Evolutionary conservation across 2,113 vertebrate species (phyloP).

Genomic region (Amazona vittata): DNA sequence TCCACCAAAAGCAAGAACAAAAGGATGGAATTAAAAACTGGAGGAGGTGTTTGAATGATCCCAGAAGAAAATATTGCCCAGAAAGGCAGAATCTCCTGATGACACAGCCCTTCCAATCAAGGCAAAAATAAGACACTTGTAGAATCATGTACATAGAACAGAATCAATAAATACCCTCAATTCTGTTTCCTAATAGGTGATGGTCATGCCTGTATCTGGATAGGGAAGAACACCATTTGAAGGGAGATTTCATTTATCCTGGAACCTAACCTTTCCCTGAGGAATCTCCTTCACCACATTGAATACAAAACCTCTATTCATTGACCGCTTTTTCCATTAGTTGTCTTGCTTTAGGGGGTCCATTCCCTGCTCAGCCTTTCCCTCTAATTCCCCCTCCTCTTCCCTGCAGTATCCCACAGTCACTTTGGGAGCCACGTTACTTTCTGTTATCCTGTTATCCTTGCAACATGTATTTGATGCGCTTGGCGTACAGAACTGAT

Average conservation of each 20-base stretch:
- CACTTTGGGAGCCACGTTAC: not conserved
- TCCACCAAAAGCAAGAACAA: not conserved
- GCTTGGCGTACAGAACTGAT: not conserved
- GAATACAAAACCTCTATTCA: constrained; percentile 65
- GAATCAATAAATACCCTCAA: not conserved
- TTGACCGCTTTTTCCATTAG: not conserved
- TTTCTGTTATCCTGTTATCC: not conserved
- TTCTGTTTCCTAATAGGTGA: not conserved
- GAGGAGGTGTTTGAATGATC: not conserved
- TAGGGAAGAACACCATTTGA: not conserved
- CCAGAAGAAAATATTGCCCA: not conserved
- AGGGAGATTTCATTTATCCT: constrained; percentile 40
- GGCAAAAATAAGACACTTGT: not conserved
- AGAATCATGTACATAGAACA: not conserved
- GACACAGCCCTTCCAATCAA: not conserved
- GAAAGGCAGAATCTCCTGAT: not conserved
- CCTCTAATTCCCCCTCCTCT: not conserved
- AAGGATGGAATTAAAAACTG: not conserved
- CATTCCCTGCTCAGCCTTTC: not conserved
- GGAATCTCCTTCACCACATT: not conserved
- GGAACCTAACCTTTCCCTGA: constrained; percentile 44
- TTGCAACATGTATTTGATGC: not conserved
- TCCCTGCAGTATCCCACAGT: not conserved
- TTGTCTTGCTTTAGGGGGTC: not conserved
- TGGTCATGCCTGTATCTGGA: not conserved